Base-by-base conservation (phyloP, 2,888 invertebrate genomes). In the Zhuqinia jingwanae region DNA sequence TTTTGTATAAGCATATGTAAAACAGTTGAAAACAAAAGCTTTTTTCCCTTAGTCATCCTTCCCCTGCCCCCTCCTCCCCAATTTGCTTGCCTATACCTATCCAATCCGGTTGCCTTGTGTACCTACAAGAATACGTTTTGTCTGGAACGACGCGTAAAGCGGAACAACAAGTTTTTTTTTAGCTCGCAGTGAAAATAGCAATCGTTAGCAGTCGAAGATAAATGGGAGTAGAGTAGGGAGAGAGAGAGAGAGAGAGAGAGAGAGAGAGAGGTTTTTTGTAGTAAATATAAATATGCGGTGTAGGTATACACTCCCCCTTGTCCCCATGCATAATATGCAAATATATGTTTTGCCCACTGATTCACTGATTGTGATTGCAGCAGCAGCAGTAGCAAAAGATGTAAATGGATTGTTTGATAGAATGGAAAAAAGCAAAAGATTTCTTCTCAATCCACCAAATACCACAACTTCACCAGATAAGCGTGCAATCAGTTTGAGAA, bases 301-400 rank as follows among this genome's bases (percentile, higher is more conserved):
- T 65, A 65, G 20, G 17, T 36, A 65, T n/a, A n/a, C n/a, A n/a
- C n/a, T n/a, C n/a, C n/a, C n/a, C n/a, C n/a, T n/a, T 25, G 65
- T 65, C 65, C 65, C 65, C 20, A 65, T 42, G 65, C 36, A 65
- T 65, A 65, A 65, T 65, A 68, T 68, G 68, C 68, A 68, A 68
- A 68, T 68, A 65, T 45, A 42, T 25, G 20, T 36, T 68, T 27
- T 15, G 11, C 68, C n/a, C n/a, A n/a, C n/a, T n/a, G n/a, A n/a
- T n/a, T n/a, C n/a, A n/a, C n/a, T n/a, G n/a, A n/a, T n/a, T n/a
- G n/a, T 68, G 68, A 68, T 68, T 68, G 65, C 65, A 65, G 65
- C 20, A 20, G 8, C 17, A 70, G 47, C 22, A 63, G 25, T 20
- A 63, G 63, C 22, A 6, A n/a, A n/a, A n/a, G n/a, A 63, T n/a